Conservation (phyloP, 2,888 invertebrate genomes). For the Psylliodes chrysocephalus region DNA sequence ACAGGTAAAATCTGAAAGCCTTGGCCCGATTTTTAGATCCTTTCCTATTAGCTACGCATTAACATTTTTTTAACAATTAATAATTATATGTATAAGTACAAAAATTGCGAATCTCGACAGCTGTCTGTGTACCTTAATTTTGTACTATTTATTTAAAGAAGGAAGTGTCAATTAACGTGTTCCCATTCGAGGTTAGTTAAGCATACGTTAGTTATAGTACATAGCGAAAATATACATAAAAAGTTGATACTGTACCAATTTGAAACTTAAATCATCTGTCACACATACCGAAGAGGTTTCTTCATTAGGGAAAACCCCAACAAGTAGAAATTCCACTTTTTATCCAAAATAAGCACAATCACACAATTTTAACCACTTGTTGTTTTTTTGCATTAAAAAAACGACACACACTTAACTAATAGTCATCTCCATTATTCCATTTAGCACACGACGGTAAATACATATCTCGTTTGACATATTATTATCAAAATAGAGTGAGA, state of each 20-base stretch:
- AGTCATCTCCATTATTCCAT: conserved; percentile 39
- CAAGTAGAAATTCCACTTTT: conserved; percentile 43
- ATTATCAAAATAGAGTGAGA: conserved; percentile 49
- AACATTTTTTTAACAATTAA: conserved; percentile 12
- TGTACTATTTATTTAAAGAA: conserved; percentile 15
- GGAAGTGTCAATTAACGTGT: conserved; percentile 33
- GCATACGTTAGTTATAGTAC: conserved; percentile 8
- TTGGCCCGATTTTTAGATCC: conserved; percentile 43
- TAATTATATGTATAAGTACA: not conserved
- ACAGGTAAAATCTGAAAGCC: conserved; percentile 37
- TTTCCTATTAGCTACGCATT: conserved; percentile 14
- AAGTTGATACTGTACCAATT: conserved; percentile 43
- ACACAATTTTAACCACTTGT: conserved; percentile 50
- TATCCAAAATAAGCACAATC: conserved; percentile 38
- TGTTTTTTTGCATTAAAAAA: conserved; percentile 42
- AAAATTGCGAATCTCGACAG: conserved; percentile 12
- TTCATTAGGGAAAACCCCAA: conserved; percentile 52
- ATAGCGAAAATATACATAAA: conserved; percentile 24
- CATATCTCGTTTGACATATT: conserved; percentile 50
- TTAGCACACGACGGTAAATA: conserved; percentile 49
- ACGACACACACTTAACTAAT: conserved; percentile 34
- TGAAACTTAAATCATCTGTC: conserved; percentile 46
- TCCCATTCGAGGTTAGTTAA: conserved; percentile 24
- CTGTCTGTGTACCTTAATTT: conserved; percentile 13
- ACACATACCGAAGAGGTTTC: conserved; percentile 58